Evolutionary conservation across 2,113 vertebrate genomes (phyloP).

Genomic region (Nerophis lumbriciformis): DNA sequence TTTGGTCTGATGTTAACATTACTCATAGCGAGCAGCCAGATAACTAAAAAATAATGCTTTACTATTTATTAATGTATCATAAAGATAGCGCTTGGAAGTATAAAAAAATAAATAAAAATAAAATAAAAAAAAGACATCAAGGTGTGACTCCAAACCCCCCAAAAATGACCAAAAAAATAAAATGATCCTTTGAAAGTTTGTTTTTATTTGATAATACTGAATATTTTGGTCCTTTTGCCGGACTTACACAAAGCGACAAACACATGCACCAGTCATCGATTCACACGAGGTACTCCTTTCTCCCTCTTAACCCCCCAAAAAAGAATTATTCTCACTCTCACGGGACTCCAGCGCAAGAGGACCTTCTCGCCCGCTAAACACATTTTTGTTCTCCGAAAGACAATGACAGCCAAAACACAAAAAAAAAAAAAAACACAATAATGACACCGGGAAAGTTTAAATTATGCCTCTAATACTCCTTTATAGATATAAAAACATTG

Average conservation of each 20-base stretch:
- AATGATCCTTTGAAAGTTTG: conserved; percentile 56
- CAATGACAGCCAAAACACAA: conserved; percentile 51
- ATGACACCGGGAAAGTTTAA: conserved; percentile 66
- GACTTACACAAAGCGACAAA: conserved; percentile 81
- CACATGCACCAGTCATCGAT: conserved; percentile 79
- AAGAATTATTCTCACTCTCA: conserved; percentile 46
- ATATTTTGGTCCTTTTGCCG: conserved; percentile 80
- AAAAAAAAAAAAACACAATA: conserved; percentile 47
- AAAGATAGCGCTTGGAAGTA: too few species aligned
- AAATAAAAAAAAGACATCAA: background rate
- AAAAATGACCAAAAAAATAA: conserved; percentile 13
- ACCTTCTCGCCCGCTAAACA: conserved; percentile 50
- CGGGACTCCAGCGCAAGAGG: conserved; percentile 67
- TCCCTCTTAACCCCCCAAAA: conserved; percentile 18
- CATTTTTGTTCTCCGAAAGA: conserved; percentile 23
- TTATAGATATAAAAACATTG: conserved; percentile 40
- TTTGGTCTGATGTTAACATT: too few species aligned
- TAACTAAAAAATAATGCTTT: too few species aligned
- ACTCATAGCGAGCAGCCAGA: too few species aligned
- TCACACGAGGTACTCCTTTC: conserved; percentile 52
- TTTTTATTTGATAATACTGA: conserved; percentile 85
- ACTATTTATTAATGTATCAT: too few species aligned
- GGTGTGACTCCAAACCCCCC: too few species aligned
- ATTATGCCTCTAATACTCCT: conserved; percentile 62
- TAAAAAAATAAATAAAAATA: background rate